Percentiles rank a stretch among this genome's conserved stretches.
These are phyloP conservation scores for Clepsis dumicolana DNA, from an alignment of 2,888 invertebrate genomes.

Conservation along the genomic window DNA sequence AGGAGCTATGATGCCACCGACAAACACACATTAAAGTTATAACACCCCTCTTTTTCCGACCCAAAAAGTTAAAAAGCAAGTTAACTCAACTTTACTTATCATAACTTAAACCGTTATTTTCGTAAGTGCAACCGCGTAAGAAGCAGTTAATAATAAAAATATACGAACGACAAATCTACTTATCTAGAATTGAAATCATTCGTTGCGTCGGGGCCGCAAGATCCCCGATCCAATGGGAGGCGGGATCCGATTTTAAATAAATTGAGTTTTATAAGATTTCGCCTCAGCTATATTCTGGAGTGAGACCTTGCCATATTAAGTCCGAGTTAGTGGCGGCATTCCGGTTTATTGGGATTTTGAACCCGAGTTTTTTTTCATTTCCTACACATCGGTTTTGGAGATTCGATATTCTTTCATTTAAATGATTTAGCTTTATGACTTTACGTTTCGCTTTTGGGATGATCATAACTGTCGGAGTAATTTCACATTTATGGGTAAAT, in stretches of 20 bases:
- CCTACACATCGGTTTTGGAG: background rate
- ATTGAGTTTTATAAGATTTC: constrained; percentile 73
- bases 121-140: constrained; percentile 43
- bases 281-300: constrained; percentile 40
- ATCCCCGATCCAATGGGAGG: constrained; percentile 60
- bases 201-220: constrained; percentile 57
- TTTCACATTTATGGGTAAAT: background rate
- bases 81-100: background rate
- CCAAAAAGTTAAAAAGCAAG: too few species aligned
- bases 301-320: constrained; percentile 37
- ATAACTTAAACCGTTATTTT: background rate
- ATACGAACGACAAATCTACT: constrained; percentile 66
- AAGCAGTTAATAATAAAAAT: constrained; percentile 60
- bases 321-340: constrained; percentile 39
- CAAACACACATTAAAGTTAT: too few species aligned
- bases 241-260: constrained; percentile 72
- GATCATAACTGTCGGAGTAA: background rate
- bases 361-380: constrained; percentile 19
- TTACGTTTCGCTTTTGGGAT: background rate
- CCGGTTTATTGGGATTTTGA: constrained; percentile 31
- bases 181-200: constrained; percentile 77
- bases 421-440: constrained; percentile 25
- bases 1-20: too few species aligned
- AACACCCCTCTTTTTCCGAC: too few species aligned
- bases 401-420: constrained; percentile 3